Evolutionary conservation across 2,888 invertebrate genomes (phyloP).

Genomic region (Sipha maydis): DNA sequence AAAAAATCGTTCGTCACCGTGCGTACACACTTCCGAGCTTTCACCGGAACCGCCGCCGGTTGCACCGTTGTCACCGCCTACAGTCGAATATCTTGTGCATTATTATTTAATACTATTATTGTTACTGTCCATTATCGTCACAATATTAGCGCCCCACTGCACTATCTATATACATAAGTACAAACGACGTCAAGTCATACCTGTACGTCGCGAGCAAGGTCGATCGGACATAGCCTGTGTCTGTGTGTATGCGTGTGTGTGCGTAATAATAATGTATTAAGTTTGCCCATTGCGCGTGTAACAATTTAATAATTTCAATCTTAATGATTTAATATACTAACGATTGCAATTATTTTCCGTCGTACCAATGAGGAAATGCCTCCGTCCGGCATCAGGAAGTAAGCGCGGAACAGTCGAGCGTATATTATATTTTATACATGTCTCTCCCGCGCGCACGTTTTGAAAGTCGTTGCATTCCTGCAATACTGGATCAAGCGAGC

Average conservation of each 20-base stretch:
- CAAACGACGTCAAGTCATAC: neutral
- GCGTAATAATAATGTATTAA: no score
- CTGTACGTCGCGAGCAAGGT: constrained; percentile 3
- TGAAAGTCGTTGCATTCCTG: constrained; percentile 7
- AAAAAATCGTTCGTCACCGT: neutral
- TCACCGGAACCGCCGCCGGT: constrained; percentile 29
- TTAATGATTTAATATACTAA: neutral
- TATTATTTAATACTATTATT: neutral
- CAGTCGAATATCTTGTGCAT: neutral
- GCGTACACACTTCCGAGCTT: constrained; percentile 49
- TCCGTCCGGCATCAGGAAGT: neutral
- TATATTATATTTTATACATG: neutral
- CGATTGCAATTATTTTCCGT: neutral
- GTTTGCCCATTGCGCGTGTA: neutral
- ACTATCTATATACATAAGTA: neutral
- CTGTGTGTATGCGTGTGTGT: no score
- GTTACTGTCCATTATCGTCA: neutral
- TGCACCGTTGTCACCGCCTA: neutral
- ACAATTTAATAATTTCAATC: constrained; percentile 17
- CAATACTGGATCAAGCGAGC: neutral
- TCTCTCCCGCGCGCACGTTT: constrained; percentile 8
- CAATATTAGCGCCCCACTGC: neutral
- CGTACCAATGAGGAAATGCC: neutral
- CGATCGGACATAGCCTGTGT: constrained; percentile 3
- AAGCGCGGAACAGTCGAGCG: neutral